phyloP scores from a whole-genome alignment of 2,113 vertebrate species.

The Gobio gobio region DNA sequence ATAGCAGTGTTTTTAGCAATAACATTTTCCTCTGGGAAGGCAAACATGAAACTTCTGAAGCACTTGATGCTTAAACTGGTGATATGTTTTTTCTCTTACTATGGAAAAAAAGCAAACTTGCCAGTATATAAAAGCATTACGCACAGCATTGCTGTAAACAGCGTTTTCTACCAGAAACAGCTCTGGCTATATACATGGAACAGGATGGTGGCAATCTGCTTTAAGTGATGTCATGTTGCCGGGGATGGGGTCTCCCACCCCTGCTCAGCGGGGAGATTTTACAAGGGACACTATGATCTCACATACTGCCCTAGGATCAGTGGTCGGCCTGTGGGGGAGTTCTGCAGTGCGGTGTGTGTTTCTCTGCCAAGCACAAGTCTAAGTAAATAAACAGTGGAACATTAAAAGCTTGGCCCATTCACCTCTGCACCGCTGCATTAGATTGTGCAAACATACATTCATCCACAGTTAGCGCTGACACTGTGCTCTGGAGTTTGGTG shows the following conservation, averaged over 20 bases:
- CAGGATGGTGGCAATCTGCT: slow-evolving; percentile 37
- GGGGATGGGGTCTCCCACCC: slow-evolving; percentile 40
- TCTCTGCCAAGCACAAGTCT: slow-evolving; percentile 77
- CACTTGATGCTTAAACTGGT: slow-evolving; percentile 14
- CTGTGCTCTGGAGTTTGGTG: slow-evolving; percentile 62
- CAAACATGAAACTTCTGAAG: slow-evolving; percentile 1
- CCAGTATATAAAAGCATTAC: slow-evolving; percentile 42
- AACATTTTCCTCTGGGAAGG: slow-evolving; percentile 6
- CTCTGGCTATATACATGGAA: slow-evolving; percentile 31
- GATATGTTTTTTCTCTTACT: slow-evolving; percentile 29
- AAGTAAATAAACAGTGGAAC: slow-evolving; percentile 81
- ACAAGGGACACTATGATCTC: slow-evolving; percentile 51
- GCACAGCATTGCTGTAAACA: slow-evolving; percentile 21
- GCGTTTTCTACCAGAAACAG: slow-evolving; percentile 13
- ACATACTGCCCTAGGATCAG: slow-evolving; percentile 44
- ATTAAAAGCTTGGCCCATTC: slow-evolving; percentile 79
- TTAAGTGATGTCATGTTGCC: slow-evolving; percentile 51
- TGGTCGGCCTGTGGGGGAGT: slow-evolving; percentile 49
- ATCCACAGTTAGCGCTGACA: slow-evolving; percentile 68
- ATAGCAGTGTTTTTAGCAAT: neutral
- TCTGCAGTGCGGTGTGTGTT: slow-evolving; percentile 58
- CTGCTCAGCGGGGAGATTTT: slow-evolving; percentile 42
- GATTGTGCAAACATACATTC: slow-evolving; percentile 78
- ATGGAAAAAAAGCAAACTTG: slow-evolving; percentile 13
- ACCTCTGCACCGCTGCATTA: slow-evolving; percentile 80